A percentile compares a stretch with the other conserved stretches of the same genome.
These are phyloP conservation scores for Emydoidea blandingii DNA, from an alignment of 2,797 vertebrate species.

Conservation along the genomic window DNA sequence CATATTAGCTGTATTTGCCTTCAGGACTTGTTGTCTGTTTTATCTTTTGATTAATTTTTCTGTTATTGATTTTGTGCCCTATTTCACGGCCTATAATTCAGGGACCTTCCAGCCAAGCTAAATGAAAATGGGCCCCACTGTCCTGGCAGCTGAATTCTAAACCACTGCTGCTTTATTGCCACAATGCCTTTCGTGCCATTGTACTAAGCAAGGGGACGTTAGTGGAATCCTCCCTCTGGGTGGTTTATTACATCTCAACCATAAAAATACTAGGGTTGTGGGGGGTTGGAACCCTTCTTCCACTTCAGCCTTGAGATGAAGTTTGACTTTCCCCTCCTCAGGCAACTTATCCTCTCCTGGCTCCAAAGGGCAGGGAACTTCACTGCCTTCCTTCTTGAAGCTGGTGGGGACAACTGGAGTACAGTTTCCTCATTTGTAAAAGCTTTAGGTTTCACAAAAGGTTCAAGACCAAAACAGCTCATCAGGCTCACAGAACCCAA, in stretches of 20 bases:
- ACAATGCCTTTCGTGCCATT: not conserved
- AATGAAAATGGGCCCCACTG: not conserved
- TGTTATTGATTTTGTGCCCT: not conserved
- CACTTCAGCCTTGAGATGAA: not conserved
- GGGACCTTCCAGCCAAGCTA: not conserved
- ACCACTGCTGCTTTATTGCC: not conserved
- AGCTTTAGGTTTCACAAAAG: not conserved
- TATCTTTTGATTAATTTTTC: not conserved
- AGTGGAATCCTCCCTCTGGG: not conserved
- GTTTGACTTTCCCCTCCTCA: not conserved
- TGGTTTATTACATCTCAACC: not conserved
- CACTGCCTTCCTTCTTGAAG: not conserved
- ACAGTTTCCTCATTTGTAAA: not conserved
- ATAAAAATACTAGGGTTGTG: too few species aligned
- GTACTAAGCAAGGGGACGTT: not conserved
- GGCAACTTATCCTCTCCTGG: not conserved
- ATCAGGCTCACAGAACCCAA: too few species aligned
- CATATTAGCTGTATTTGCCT: not conserved
- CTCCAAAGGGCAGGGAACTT: not conserved
- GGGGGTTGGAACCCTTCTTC: not conserved
- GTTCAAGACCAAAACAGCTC: not conserved
- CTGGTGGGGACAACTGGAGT: not conserved
- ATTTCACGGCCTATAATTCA: rapidly evolving
- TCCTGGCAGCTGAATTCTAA: not conserved
- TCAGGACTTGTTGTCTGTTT: not conserved